Percentiles rank a stretch among this genome's conserved stretches.
phyloP scores from a whole-genome alignment of 2,113 vertebrate genomes.

The Thalassarche chlororhynchos region DNA sequence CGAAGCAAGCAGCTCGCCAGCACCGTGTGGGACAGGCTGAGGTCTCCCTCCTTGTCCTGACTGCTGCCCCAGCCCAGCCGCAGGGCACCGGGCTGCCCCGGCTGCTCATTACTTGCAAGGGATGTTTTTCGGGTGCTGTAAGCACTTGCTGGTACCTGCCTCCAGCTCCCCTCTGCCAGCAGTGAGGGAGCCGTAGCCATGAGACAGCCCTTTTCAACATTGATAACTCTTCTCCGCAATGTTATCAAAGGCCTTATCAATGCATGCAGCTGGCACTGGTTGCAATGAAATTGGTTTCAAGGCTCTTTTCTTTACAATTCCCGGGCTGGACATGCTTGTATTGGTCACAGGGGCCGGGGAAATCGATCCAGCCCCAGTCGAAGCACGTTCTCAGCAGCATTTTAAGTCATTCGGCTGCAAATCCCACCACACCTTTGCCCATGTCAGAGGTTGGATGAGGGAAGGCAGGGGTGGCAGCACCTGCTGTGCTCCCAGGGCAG shows the following conservation, averaged over 20 bases:
- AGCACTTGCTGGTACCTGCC: background rate
- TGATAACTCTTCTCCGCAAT: background rate
- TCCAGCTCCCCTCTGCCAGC: background rate
- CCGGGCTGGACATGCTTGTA: background rate
- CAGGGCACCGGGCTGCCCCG: accelerated
- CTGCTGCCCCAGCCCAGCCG: background rate
- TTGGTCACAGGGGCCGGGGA: background rate
- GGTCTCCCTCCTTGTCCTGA: background rate
- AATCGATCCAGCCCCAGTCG: background rate
- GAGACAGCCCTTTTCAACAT: background rate
- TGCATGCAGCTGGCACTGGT: background rate
- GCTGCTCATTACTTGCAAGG: background rate
- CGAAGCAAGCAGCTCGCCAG: background rate
- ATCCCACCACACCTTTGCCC: background rate
- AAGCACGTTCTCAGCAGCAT: background rate
- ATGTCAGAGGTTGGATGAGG: background rate
- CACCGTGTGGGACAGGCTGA: background rate
- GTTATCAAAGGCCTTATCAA: slow-evolving; percentile 35
- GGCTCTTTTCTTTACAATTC: slow-evolving; percentile 18
- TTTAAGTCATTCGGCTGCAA: background rate
- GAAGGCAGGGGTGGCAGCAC: background rate
- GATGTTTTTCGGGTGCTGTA: background rate
- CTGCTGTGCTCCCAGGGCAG: background rate
- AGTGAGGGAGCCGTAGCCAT: background rate
- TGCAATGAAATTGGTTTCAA: slow-evolving; percentile 30